phyloP scores from a whole-genome alignment of 1,140 invertebrate genomes.

The Hirudo medicinalis region DNA sequence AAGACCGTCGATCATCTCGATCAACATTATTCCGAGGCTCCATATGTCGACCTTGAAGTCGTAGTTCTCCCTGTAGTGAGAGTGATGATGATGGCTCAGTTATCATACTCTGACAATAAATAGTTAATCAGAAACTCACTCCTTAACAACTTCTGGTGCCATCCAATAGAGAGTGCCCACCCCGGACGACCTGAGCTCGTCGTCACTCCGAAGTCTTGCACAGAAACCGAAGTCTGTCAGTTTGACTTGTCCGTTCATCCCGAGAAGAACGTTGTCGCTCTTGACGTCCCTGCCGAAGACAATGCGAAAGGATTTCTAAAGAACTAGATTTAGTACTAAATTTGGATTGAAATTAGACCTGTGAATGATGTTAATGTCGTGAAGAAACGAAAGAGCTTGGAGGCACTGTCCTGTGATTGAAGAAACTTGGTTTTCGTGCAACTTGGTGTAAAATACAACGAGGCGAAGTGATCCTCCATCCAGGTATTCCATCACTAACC shows the following conservation, averaged over 20 bases:
- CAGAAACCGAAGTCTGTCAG: slow-evolving; percentile 42
- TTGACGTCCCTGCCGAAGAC: slow-evolving; percentile 41
- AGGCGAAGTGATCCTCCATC: slow-evolving; percentile 46
- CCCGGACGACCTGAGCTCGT: slow-evolving; percentile 36
- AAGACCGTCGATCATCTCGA: slow-evolving; percentile 31
- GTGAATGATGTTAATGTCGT: slow-evolving; percentile 6
- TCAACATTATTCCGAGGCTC: slow-evolving; percentile 28
- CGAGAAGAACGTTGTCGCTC: slow-evolving; percentile 42
- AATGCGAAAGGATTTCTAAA: slow-evolving; percentile 89
- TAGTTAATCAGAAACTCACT: neutral
- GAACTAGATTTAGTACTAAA: slow-evolving; percentile 47
- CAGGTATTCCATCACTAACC: slow-evolving; percentile 48
- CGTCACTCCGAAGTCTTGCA: slow-evolving; percentile 32
- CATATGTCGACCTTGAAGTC: slow-evolving; percentile 28
- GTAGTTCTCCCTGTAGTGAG: slow-evolving; percentile 20
- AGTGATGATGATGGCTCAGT: too few species aligned
- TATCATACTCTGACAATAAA: too few species aligned
- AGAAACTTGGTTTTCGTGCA: slow-evolving; percentile 75
- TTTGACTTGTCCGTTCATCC: slow-evolving; percentile 40
- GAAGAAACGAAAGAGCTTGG: slow-evolving; percentile 4
- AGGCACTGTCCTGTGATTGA: slow-evolving; percentile 70
- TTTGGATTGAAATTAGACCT: neutral
- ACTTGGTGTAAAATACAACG: slow-evolving; percentile 45
- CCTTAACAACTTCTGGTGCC: slow-evolving; percentile 4
- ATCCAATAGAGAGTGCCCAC: slow-evolving; percentile 48